Conservation (phyloP, 2,113 vertebrate species). For the Hippotragus niger region DNA sequence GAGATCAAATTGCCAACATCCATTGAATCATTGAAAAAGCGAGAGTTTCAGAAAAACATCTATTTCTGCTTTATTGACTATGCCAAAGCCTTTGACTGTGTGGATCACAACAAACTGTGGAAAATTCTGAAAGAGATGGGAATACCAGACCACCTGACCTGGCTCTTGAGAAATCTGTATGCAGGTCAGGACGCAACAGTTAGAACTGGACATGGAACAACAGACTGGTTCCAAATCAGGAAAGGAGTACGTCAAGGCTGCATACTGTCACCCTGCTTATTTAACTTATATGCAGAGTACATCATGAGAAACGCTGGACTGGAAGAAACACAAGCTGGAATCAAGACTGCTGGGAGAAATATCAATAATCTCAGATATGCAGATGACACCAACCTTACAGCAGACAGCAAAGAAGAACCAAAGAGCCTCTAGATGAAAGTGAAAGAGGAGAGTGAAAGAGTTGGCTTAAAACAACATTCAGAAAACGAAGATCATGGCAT, state of each 20-base stretch:
- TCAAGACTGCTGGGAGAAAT: too few species aligned
- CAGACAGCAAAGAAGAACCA: background rate
- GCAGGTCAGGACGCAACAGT: background rate
- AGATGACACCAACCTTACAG: background rate
- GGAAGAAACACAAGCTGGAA: background rate
- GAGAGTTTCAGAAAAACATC: background rate
- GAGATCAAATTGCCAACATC: background rate
- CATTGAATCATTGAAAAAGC: fast-evolving
- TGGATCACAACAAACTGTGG: background rate
- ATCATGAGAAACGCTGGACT: background rate
- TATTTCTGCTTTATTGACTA: background rate
- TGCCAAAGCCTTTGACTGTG: background rate
- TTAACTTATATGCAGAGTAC: background rate
- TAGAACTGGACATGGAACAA: background rate
- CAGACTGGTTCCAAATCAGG: background rate
- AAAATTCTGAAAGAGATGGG: background rate
- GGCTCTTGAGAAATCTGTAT: background rate
- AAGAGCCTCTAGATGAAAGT: background rate
- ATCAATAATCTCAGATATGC: background rate
- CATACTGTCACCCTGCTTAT: background rate
- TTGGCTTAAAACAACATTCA: background rate
- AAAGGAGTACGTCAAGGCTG: background rate
- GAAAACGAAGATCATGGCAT: background rate
- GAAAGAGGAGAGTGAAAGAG: background rate
- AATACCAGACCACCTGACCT: background rate